Conservation (phyloP, 2,888 invertebrate genomes). For the Protophormia terraenovae region DNA sequence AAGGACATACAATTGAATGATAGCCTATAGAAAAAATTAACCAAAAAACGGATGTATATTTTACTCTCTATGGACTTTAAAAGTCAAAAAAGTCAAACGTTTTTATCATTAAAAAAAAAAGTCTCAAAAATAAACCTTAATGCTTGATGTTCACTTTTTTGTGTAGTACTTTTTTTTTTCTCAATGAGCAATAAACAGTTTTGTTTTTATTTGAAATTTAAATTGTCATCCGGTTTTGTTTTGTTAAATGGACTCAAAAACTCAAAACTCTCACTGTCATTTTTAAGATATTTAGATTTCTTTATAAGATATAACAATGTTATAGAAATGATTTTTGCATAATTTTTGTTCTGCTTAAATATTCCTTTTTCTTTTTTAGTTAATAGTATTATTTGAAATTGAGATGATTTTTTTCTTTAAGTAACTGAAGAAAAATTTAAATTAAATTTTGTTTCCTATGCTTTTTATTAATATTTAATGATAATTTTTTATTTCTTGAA, state of each 20-base stretch:
- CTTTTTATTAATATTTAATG: too few species aligned
- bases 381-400: too few species aligned
- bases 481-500: too few species aligned
- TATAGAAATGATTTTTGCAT: not conserved
- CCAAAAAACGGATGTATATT: not conserved
- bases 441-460: too few species aligned
- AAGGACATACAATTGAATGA: slow-evolving; percentile 33
- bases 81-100: slow-evolving; percentile 26
- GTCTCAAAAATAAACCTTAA: slow-evolving; percentile 19
- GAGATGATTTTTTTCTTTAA: too few species aligned
- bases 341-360: not conserved
- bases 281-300: not conserved
- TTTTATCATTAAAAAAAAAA: slow-evolving; percentile 40
- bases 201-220: slow-evolving; percentile 37
- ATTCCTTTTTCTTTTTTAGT: not conserved
- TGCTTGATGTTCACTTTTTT: not conserved
- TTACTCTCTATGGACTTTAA: not conserved
- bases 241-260: not conserved
- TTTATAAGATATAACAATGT: too few species aligned
- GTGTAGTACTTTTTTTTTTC: not conserved
- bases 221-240: slow-evolving; percentile 25
- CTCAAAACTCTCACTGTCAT: not conserved
- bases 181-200: slow-evolving; percentile 34
- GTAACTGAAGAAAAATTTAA: too few species aligned
- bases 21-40: not conserved